Evolutionary conservation across 2,888 invertebrate species (phyloP), one percentile per base, ranked within the genome.

Genomic region (Drosophila hamatofila): DNA sequence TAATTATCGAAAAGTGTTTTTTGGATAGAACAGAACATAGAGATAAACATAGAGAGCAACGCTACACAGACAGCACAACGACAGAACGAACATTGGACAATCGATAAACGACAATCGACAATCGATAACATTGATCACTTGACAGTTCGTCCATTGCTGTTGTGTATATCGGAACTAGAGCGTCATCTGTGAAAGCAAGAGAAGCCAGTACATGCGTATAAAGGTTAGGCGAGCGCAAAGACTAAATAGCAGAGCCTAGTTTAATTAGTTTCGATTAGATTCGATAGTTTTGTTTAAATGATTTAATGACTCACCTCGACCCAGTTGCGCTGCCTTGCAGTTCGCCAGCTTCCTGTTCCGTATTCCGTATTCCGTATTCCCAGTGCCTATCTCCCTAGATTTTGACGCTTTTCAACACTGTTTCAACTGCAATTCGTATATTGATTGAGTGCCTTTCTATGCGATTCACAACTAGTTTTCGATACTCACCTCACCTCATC

Each of bases 401-500:
- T 21, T 25, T 5, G 18, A 41, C 21, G 18, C 6, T 21, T 35
- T 37, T 54, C 35, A 55, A 49, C 48, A 58, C 46, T 42, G 18
- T 61, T 62, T 72, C 7, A 75, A 75, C 75, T 75, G 67, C 21
- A 46, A 48, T 46, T 18, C 16, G 11, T 9, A 46, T 25, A 46
- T 33, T 35, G 42, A 33, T 21, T 23, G 12, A 37, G 14, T 37
- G 42, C 8, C 21, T 8, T 35, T 18, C n/a, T n/a, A 9, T 23
- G 23, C 23, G 39, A 16, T 48, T 25, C n/a, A 4, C 9, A 44
- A 33, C 21, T 14, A 9, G 16, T 18, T 42, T 41, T 35, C 48
- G 91, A 92, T 94, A 95, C 96, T 94, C 94, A 97, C 97, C 97
- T 97, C 95, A 97, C 97, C 95, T 97, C 97, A 95, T 97, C 97